Conservation (phyloP, 1,140 invertebrate species). For the Sitodiplosis mosellana region DNA sequence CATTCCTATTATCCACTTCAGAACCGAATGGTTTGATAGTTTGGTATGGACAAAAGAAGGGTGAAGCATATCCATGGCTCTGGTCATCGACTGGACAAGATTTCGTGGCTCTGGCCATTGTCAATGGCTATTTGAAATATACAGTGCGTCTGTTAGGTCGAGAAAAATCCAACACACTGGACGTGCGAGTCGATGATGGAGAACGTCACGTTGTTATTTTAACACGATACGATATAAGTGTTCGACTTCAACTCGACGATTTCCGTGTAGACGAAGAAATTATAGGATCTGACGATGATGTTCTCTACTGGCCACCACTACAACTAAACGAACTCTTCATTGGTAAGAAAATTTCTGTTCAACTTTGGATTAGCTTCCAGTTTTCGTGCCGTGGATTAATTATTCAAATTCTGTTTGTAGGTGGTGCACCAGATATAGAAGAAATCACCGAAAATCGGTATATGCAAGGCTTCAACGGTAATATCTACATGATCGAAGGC, state of each 20-base stretch:
- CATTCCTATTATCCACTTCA: conserved; percentile 62
- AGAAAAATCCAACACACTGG: conserved; percentile 37
- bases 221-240: conserved; percentile 39
- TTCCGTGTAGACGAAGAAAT: conserved; percentile 35
- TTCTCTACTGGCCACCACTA: conserved; percentile 57
- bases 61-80: conserved; percentile 36
- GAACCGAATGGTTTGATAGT: conserved; percentile 64
- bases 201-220: conserved; percentile 53
- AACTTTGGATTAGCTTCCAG: too few species aligned
- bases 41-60: conserved; percentile 69
- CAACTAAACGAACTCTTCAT: conserved; percentile 67
- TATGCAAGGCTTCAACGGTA: too few species aligned
- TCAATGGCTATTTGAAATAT: conserved; percentile 57
- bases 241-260: conserved; percentile 55
- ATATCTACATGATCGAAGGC: too few species aligned
- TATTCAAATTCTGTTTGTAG: conserved; percentile 22
- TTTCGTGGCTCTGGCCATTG: conserved; percentile 51
- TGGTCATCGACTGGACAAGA: conserved; percentile 51
- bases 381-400: background rate
- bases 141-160: conserved; percentile 75
- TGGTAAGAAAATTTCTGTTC: conserved; percentile 36
- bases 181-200: conserved; percentile 42
- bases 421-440: conserved; percentile 60
- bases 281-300: conserved; percentile 48
- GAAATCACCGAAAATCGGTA: conserved; percentile 40